Evolutionary conservation across 2,113 vertebrate species (phyloP).

Genomic region (Numida meleagris): DNA sequence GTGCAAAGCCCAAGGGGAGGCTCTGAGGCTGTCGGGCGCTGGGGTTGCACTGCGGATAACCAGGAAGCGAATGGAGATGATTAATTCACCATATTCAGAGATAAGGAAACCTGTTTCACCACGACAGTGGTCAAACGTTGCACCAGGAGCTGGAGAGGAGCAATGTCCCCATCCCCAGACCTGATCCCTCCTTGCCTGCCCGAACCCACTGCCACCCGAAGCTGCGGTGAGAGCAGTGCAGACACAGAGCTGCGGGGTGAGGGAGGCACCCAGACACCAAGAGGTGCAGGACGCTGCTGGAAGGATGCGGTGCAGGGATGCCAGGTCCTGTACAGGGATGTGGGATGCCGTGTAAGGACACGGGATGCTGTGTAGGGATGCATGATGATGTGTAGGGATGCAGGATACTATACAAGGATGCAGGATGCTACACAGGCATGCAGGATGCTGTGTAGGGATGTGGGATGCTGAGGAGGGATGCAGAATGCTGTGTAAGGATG

Average conservation of each 20-base stretch:
- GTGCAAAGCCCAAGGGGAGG: background rate
- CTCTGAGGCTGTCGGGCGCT: background rate
- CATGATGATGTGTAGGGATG: background rate
- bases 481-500: background rate
- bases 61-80: accelerated
- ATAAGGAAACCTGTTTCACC: background rate
- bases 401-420: background rate
- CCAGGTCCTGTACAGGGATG: background rate
- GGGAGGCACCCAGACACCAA: background rate
- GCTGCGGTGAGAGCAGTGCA: accelerated
- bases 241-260: accelerated
- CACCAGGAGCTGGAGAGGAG: background rate
- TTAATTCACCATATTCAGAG: background rate
- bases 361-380: background rate
- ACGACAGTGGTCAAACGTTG: accelerated
- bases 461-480: background rate
- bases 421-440: background rate
- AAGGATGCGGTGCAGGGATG: background rate
- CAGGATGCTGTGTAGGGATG: no score
- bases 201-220: accelerated
- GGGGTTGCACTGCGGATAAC: accelerated
- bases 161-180: background rate
- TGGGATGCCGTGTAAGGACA: background rate
- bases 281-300: background rate
- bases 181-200: accelerated